Conservation (phyloP, 2,888 invertebrate species). For the Eupeodes latifasciatus region DNA sequence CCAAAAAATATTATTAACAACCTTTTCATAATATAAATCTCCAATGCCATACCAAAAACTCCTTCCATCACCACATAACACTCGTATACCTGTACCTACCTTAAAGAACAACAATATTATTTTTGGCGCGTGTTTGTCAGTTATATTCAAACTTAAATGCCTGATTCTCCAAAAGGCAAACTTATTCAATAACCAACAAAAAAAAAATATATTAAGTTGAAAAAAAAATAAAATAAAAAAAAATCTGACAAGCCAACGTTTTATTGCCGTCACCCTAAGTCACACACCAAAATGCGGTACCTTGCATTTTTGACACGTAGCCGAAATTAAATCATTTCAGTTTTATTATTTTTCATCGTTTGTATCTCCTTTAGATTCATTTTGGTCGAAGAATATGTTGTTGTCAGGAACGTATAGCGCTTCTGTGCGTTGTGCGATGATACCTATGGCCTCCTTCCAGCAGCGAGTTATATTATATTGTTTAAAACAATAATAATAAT, state of each 20-base stretch:
- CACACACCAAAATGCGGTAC: conserved; percentile 72
- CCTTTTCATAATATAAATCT: conserved; percentile 62
- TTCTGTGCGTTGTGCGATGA: background rate
- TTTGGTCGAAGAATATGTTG: conserved; percentile 24
- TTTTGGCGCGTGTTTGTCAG: conserved; percentile 72
- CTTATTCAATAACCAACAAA: conserved; percentile 19
- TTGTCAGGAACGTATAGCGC: conserved; percentile 9
- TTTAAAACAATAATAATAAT: conserved; percentile 63
- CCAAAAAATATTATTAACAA: conserved; percentile 69
- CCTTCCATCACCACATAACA: background rate
- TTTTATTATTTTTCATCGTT: conserved; percentile 77
- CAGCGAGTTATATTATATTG: conserved; percentile 49
- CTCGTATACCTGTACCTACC: background rate
- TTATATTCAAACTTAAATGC: conserved; percentile 47
- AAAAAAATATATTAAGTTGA: background rate
- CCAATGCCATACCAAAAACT: background rate
- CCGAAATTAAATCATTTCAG: conserved; percentile 82
- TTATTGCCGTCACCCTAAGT: conserved; percentile 74
- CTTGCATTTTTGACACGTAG: conserved; percentile 79
- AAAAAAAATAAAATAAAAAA: background rate
- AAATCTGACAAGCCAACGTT: conserved; percentile 54
- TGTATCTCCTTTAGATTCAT: conserved; percentile 50
- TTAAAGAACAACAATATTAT: background rate
- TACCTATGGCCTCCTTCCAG: conserved; percentile 70
- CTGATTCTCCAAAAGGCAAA: conserved; percentile 34